Percentiles rank a stretch among this genome's conserved stretches.
Evolutionary conservation across 92 coral and sea anemone genomes (phyloP).

Genomic region (Bergia puertoricense): DNA sequence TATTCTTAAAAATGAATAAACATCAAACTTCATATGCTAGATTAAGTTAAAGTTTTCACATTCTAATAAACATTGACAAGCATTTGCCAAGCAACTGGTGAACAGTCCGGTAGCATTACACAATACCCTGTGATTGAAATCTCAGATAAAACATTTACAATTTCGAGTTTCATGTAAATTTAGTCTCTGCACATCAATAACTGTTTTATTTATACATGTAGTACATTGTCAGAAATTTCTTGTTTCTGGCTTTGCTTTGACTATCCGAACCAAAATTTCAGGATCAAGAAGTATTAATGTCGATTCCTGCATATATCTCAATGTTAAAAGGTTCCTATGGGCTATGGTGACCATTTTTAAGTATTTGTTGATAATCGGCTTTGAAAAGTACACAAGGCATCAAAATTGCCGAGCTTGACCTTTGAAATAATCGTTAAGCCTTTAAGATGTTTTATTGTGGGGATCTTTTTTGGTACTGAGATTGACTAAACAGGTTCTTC

Average conservation of each 20-base stretch:
- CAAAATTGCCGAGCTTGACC: conserved; percentile 4
- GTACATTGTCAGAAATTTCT: background rate
- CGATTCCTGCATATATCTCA: conserved; percentile 25
- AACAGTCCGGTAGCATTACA: background rate
- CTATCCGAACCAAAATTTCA: conserved; percentile 1
- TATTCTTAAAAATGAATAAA: too few relatives aligned
- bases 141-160: background rate
- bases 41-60: conserved; percentile 8
- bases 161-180: background rate
- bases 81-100: background rate
- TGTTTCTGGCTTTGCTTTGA: background rate
- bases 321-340: conserved; percentile 29
- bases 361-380: background rate
- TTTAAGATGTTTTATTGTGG: conserved; percentile 14
- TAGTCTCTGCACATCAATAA: background rate
- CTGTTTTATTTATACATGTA: background rate
- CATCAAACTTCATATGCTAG: background rate
- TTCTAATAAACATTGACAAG: too few relatives aligned
- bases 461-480: background rate
- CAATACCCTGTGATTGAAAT: background rate
- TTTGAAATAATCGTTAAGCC: conserved; percentile 32
- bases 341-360: conserved; percentile 22
- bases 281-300: background rate
- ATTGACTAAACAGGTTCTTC: conserved; percentile 25
- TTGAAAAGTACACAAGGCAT: conserved; percentile 5